Evolutionary conservation across 2,888 invertebrate species (phyloP), one percentile per base, ranked within the genome.

Genomic region (Girardia tigrina): DNA sequence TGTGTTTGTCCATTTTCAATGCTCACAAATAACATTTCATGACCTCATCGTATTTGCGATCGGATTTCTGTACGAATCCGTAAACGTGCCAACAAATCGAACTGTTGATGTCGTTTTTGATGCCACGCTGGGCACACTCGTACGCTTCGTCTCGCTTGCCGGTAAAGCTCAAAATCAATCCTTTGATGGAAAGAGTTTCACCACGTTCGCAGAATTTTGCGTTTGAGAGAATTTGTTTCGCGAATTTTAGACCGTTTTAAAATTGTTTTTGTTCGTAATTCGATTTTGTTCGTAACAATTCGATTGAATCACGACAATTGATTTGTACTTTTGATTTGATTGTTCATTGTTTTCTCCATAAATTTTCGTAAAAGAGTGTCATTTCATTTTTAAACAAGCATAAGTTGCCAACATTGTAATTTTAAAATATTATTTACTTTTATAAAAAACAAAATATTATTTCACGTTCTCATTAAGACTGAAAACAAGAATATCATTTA

Each of bases 31-130:
- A 98, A 85, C 97, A 97, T 86, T 97, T 98, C 81, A 99, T 95
- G 20, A 98, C 98, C 85, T 98, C 98, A 84, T 98, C 98, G 85
- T 98, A 99, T 85, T 98, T 97, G 84, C 97, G 92, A 83, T 98
- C 98, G 42, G 95, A 94, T 77, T 95, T 85, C 84, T 97, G 95
- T 36, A 98, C 87, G 75, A 98, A 87, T 2, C 98, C 98, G 82
- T 93, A 99, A 71, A 99, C 98, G 83, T 99, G 98, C 98, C 98
- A 99, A 85, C 98, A 99, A 71, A 99, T 97, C 82, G 97, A 95
- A 73, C 97, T 97, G 82, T 89, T 90, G 73, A 99, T 87, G 85
- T 98, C 97, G 86, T 95, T 94, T 79, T 93, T 89, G 77, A 99
- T 88, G 72, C 98, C 98, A 80, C 91, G 87, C 77, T 93, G 88